Evolutionary conservation across 2,113 vertebrate species (phyloP), one percentile per base, ranked within the genome.

Genomic region (Rattus rattus): DNA sequence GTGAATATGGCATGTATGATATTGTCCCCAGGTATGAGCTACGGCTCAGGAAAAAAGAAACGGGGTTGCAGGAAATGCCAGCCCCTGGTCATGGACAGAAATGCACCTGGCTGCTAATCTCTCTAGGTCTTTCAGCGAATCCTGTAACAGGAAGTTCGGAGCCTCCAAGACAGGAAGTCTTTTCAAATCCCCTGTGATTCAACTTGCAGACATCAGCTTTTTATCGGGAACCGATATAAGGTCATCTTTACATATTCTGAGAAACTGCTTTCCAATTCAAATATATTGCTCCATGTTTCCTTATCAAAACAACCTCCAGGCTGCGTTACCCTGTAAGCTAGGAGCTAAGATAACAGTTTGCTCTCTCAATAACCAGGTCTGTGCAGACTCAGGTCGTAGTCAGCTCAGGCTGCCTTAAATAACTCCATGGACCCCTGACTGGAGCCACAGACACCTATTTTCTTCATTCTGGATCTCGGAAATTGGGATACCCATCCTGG

Each of bases 231-330:
- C 87, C 75, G n/a, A 70, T 70, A 49, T 77, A 96, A 96, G 92
- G 73, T 93, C 90, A 95, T 90, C 73, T 93, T 91, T 49, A 54
- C 10, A 39, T 94, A 54, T 88, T 91, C 69, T 75, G 67, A 93
- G 75, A 90, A 94, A 91, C 61, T 59, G 36, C 73, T 92, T 65
- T 85, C 49, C 73, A 91, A 92, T 90, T 83, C 72, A 80, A 56
- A 94, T 84, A 7, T 7, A 83, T 91, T 83, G 49, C 63, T 84
- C 83, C 20, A 1, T 7, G 26, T n/a, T 84, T 72, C 88, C 89
- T 95, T 90, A 92, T 87, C 77, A 20, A 56, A 91, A 54, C 67
- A 87, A 92, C 70, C 63, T 63, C 26, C 26, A 89, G 61, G 36
- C n/a, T 49, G 16, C 65, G 89, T 73, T 88, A 59, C 81, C 63